A percentile compares a stretch with the other conserved stretches of the same genome.
phyloP scores from a whole-genome alignment of 2,797 vertebrate genomes.

The Sebastiscus albofasciatus region DNA sequence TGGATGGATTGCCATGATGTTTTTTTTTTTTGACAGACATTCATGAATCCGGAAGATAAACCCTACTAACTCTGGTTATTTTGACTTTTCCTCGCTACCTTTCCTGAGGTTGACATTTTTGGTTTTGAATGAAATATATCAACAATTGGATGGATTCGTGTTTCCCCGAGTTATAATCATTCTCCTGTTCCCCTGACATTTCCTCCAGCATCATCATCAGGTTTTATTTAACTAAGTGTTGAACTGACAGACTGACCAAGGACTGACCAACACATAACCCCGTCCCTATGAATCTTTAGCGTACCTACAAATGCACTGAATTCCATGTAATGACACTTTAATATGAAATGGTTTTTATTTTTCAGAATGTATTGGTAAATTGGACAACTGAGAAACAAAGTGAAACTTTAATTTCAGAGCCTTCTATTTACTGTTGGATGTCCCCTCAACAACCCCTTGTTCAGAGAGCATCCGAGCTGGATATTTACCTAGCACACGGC shows the following conservation, averaged over 20 bases:
- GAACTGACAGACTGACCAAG: neutral
- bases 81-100: neutral
- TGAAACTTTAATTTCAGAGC: neutral
- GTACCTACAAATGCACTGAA: neutral
- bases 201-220: neutral
- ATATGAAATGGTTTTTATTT: neutral
- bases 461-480: neutral
- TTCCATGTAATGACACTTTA: neutral
- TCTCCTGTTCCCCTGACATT: neutral
- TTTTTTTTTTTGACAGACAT: no score
- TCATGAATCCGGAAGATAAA: neutral
- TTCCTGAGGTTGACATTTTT: neutral
- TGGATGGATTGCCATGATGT: neutral
- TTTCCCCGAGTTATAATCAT: neutral
- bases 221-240: neutral
- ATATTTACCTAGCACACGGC: slow-evolving; percentile 8
- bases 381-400: neutral
- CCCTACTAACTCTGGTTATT: neutral
- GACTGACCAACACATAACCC: neutral
- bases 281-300: neutral
- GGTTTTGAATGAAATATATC: neutral
- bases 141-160: neutral
- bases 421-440: neutral
- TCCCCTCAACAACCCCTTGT: slow-evolving; percentile 4
- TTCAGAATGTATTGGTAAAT: neutral